phyloP scores from a whole-genome alignment of 2,888 invertebrate genomes.

The Pseudococcus longispinus region DNA sequence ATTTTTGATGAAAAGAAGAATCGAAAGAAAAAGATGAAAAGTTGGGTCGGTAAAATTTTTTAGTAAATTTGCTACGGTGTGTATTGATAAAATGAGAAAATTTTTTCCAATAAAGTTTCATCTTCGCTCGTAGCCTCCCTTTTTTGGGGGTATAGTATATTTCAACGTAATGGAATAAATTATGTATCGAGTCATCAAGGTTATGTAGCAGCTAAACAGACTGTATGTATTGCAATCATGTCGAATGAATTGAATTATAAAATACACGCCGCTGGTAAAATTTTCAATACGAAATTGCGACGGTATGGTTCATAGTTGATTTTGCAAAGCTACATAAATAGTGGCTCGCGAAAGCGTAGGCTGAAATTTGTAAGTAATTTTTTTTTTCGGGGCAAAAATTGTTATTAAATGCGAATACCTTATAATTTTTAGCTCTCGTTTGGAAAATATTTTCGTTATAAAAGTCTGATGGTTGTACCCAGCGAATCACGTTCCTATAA shows the following conservation, averaged over 20 bases:
- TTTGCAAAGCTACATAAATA: too few species aligned
- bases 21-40: not conserved
- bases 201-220: not conserved
- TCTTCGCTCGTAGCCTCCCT: not conserved
- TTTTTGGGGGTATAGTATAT: not conserved
- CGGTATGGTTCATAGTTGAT: too few species aligned
- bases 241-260: not conserved
- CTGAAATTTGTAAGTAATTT: not conserved
- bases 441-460: not conserved
- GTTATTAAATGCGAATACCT: not conserved
- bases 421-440: not conserved
- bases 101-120: not conserved
- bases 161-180: not conserved
- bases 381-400: not conserved
- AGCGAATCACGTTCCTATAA: too few species aligned
- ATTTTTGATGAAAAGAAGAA: not conserved
- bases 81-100: not conserved
- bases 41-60: not conserved
- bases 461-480: not conserved
- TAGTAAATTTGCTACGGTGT: not conserved
- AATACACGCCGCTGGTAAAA: too few species aligned
- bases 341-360: too few species aligned
- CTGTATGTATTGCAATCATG: not conserved
- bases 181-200: not conserved
- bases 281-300: too few species aligned